Percentiles rank a stretch among this genome's conserved stretches.
These are phyloP conservation scores for Lutraria lutraria DNA, from an alignment of 2,888 invertebrate species.

Conservation along the genomic window DNA sequence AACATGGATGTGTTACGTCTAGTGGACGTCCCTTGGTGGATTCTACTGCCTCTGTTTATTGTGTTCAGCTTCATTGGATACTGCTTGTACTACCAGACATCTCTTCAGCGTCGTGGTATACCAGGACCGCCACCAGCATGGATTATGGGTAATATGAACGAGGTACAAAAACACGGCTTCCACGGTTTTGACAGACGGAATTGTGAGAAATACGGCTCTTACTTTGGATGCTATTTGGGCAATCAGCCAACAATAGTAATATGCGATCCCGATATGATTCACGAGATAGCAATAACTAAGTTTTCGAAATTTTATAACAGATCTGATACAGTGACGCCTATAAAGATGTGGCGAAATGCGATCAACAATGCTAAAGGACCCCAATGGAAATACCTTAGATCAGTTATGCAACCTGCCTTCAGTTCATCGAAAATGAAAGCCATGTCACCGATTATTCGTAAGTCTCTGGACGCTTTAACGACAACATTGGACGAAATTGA, in stretches of 20 bases:
- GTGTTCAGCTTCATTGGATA: slow-evolving; percentile 37
- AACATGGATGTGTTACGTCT: slow-evolving; percentile 41
- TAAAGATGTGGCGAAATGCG: slow-evolving; percentile 43
- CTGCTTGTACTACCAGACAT: slow-evolving; percentile 50
- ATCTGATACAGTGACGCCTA: slow-evolving; percentile 27
- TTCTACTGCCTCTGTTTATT: slow-evolving; percentile 34
- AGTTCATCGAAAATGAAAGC: slow-evolving; percentile 63
- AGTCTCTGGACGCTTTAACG: slow-evolving; percentile 31
- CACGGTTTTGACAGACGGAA: slow-evolving; percentile 51
- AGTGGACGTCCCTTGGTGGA: slow-evolving; percentile 39
- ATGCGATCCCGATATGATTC: slow-evolving; percentile 70
- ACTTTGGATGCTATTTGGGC: slow-evolving; percentile 64
- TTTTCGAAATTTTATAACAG: slow-evolving; percentile 71
- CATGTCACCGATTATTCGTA: slow-evolving; percentile 54
- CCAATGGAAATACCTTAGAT: slow-evolving; percentile 68
- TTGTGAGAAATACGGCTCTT: slow-evolving; percentile 60
- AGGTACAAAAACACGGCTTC: slow-evolving; percentile 52
- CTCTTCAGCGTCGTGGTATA: slow-evolving; percentile 53
- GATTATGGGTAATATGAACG: slow-evolving; percentile 51
- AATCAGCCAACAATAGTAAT: slow-evolving; percentile 61
- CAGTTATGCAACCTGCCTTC: slow-evolving; percentile 55
- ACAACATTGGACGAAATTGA: slow-evolving; percentile 37
- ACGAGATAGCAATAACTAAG: slow-evolving; percentile 62
- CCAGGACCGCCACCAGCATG: slow-evolving; percentile 49
- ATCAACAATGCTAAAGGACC: slow-evolving; percentile 55